Base-by-base conservation (phyloP, 2,888 invertebrate genomes). In the Lepidocyrtinus sp. region DNA sequence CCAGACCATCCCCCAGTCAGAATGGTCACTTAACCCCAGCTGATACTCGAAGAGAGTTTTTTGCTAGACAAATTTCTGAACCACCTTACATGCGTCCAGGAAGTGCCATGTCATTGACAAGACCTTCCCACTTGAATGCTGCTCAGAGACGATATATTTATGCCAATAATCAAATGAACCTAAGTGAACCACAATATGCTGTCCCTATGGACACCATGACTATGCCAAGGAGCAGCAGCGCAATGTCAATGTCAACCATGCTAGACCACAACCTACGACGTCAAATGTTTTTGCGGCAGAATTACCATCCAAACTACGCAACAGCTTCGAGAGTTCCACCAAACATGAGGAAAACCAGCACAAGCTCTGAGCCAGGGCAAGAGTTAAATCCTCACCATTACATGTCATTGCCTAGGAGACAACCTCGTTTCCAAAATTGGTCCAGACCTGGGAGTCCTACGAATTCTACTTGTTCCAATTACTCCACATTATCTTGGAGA, bases 41-140 rank as follows among this genome's bases (percentile, higher is more conserved):
- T 3, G 77, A 77, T 3, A 26, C 77, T 0, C 1, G 77, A 46
- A 77, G 50, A 21, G 77, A 77, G 62, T 77, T 77, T 17, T 77
- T 77, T 26, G 77, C 77, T 0, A 71, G 77, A n/a, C 77, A 77
- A 67, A 77, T 77, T 12, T 77, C 77, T 3, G 77, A 77, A 50
- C 77, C 76, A 0, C n/a, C 50, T 7, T 77, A 72, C 67, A 19
- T 77, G 1, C 1, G 77, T 22, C 77, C 77, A 7, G 77, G 61
- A 0, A 77, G 77, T 62, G 77, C 77, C 65, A 77, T 77, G 77
- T 72, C 72, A 0, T 22, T 72, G 0, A 27, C 65, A 19, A n/a
- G 77, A 61, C 71, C 77, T 22, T 15, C 61, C 3, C 65, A 36
- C 17, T 0, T 72, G 36, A 65, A 70, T 72, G 77, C 72, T 19